Percentiles rank a stretch among this genome's conserved stretches.
phyloP scores from a whole-genome alignment of 1,140 invertebrate species.

The Zaprionus camerounensis region DNA sequence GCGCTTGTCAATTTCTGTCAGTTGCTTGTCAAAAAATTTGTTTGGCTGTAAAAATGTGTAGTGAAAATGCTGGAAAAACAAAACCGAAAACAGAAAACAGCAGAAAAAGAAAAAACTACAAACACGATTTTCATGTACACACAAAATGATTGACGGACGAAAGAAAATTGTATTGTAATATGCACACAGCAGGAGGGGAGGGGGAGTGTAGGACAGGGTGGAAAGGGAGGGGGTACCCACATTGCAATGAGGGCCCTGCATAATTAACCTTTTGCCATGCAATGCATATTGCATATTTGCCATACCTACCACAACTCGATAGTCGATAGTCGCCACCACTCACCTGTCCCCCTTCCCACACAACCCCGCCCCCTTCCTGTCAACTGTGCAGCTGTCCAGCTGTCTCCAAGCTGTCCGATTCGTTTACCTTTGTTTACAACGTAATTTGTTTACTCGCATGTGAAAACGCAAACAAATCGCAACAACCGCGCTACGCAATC shows the following conservation, averaged over 20 bases:
- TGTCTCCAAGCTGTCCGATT: slow-evolving; percentile 8
- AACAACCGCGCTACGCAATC: slow-evolving; percentile 69
- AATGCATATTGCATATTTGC: slow-evolving; percentile 45
- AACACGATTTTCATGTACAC: slow-evolving; percentile 77
- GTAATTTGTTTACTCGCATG: slow-evolving; percentile 71
- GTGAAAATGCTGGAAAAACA: slow-evolving; percentile 67
- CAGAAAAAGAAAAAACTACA: slow-evolving; percentile 48
- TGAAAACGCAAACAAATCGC: slow-evolving; percentile 78
- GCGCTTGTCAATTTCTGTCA: slow-evolving; percentile 80
- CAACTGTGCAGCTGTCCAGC: not conserved
- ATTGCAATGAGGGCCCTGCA: slow-evolving; percentile 44
- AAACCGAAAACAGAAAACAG: slow-evolving; percentile 26
- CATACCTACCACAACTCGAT: slow-evolving; percentile 24
- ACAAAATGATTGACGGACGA: slow-evolving; percentile 65
- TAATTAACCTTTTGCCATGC: slow-evolving; percentile 73
- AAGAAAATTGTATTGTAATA: slow-evolving; percentile 52
- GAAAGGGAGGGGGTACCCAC: not conserved
- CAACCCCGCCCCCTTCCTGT: no score
- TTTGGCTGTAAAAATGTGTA: slow-evolving; percentile 75
- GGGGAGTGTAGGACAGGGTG: not conserved
- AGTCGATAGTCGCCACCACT: not conserved
- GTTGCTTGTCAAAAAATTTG: slow-evolving; percentile 83
- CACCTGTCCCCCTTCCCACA: not conserved
- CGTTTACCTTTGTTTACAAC: slow-evolving; percentile 68
- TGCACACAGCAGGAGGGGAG: not conserved